Base-by-base conservation (phyloP, 2,113 vertebrate species). In the Anhinga anhinga region DNA sequence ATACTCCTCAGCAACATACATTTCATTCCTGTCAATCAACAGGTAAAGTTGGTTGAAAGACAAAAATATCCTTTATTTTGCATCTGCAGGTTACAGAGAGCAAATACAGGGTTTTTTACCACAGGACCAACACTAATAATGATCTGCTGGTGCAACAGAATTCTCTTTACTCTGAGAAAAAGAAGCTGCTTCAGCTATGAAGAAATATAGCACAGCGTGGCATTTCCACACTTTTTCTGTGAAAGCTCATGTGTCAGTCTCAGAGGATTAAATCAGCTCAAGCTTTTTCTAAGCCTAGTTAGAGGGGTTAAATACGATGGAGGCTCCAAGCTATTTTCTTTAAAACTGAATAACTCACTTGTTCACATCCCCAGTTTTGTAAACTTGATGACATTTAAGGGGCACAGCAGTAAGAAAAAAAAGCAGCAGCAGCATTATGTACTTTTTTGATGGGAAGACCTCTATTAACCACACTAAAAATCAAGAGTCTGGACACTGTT, bases 391-490 rank as follows among this genome's bases (percentile, higher is more conserved):
- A 92, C 83, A 96, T 93, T 95, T 92, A 92, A 92, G 92, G 47
- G 76, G 86, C 91, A 82, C 44, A 88, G 59, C 47, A 92, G 20
- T 40, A 88, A 91, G 65, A 91, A 95, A 90, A 85, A 86, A 70
- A 59, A 96, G 88, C 70, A 90, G 86, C 62, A 93, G 83, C 55
- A 95, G 83, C 58, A 93, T 86, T 95, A 96, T 86, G 92, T 78
- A 86, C 80, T 74, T 88, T 95, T 92, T 86, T 95, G 92, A 94
- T 86, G 65, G 86, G 90, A 94, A 95, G 82, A 95, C 82, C 94
- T 96, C 87, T 94, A 56, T 88, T 92, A 96, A 95, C 88, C 88
- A 96, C 76, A 86, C 50, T 71, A 95, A 97, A 97, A 97, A 91
- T 82, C 72, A 88, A 79, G 70, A 94, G 49, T 73, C 59, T 67